Percentiles rank a stretch among this genome's conserved stretches.
Evolutionary conservation across 1,140 invertebrate genomes (phyloP).

Genomic region (Linepithema humile): DNA sequence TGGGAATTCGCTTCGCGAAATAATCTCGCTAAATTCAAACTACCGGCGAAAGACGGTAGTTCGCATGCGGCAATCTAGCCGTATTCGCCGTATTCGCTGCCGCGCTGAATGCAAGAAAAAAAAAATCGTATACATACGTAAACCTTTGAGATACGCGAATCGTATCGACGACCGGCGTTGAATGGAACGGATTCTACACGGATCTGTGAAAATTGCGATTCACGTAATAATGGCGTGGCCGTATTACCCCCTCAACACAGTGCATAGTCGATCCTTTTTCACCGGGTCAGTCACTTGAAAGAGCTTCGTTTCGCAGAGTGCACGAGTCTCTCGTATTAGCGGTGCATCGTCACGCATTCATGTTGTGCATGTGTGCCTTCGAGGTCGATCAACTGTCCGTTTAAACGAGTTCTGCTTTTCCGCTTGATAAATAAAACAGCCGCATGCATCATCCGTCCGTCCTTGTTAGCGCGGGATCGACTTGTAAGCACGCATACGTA

Average conservation of each 20-base stretch:
- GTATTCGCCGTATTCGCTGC: neutral
- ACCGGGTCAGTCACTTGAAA: slow-evolving; percentile 53
- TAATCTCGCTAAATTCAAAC: slow-evolving; percentile 28
- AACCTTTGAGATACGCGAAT: neutral
- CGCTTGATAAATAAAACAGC: slow-evolving; percentile 57
- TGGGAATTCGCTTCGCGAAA: slow-evolving; percentile 2
- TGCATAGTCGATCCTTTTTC: neutral
- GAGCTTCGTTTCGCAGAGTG: slow-evolving; percentile 43
- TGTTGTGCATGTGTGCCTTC: neutral
- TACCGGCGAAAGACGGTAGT: neutral
- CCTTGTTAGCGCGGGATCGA: slow-evolving; percentile 25
- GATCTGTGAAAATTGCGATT: slow-evolving; percentile 63
- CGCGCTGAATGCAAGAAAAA: neutral
- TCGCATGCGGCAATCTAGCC: neutral
- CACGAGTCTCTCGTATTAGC: neutral
- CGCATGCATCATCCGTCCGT: slow-evolving; percentile 13
- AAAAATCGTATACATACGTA: neutral
- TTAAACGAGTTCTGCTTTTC: slow-evolving; percentile 41
- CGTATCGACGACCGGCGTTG: slow-evolving; percentile 42
- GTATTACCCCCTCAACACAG: slow-evolving; percentile 28
- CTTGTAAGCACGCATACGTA: slow-evolving; percentile 50
- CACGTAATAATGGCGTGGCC: slow-evolving; percentile 55
- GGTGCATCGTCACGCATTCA: neutral
- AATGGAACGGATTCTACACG: slow-evolving; percentile 7
- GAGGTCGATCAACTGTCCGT: slow-evolving; percentile 29